These are phyloP conservation scores for Aromia moschata DNA, from an alignment of 2,888 invertebrate species.

Conservation along the genomic window DNA sequence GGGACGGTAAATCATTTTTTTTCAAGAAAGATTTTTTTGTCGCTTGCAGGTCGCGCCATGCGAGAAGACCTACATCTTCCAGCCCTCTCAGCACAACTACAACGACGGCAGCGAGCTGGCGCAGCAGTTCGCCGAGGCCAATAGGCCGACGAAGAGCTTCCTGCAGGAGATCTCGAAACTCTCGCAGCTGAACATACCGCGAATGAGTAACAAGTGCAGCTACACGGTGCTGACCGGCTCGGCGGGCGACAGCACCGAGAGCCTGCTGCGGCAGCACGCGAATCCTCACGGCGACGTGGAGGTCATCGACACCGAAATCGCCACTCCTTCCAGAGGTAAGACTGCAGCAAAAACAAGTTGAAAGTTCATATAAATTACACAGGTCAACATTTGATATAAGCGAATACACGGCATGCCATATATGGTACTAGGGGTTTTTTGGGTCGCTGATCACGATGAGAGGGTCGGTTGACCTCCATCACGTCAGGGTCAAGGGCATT, in stretches of 20 bases:
- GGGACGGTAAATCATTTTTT: no score
- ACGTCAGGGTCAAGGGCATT: no score
- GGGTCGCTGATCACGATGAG: no score
- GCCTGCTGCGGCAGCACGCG: constrained; percentile 63
- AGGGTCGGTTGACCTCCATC: no score
- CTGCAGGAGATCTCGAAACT: constrained; percentile 73
- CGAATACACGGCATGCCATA: no score
- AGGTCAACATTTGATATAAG: no score
- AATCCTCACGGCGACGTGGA: constrained; percentile 48
- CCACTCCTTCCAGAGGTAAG: constrained; percentile 56
- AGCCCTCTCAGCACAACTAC: constrained; percentile 62
- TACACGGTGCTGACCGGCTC: constrained; percentile 72
- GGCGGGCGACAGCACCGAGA: constrained; percentile 75
- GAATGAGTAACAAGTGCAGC: constrained; percentile 73
- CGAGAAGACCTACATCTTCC: constrained; percentile 63
- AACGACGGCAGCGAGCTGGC: constrained; percentile 59
- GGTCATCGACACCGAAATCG: constrained; percentile 51
- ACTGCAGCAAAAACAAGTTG: no score
- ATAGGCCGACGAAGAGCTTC: constrained; percentile 57
- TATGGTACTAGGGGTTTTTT: no score
- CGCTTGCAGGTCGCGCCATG: constrained; percentile 55
- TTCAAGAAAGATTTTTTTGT: no score
- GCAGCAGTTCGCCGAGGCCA: constrained; percentile 51
- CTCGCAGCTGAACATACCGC: constrained; percentile 75
- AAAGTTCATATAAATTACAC: no score